These are phyloP conservation scores for Apodemus speciosus DNA, from an alignment of 2,113 vertebrate genomes.

Conservation along the genomic window DNA sequence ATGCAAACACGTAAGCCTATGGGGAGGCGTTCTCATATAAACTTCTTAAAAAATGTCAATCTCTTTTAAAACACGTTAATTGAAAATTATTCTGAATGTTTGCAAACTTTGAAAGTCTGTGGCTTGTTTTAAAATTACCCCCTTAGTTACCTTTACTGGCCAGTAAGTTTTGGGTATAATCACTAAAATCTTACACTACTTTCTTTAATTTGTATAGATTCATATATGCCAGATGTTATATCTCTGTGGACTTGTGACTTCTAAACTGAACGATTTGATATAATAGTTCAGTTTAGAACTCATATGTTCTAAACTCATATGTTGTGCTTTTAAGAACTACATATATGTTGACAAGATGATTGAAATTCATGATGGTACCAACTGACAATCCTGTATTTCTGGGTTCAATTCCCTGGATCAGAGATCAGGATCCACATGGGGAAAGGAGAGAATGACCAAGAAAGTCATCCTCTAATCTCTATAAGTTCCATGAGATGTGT, in stretches of 20 bases:
- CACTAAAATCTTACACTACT: background rate
- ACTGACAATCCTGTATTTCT: background rate
- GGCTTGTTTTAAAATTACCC: background rate
- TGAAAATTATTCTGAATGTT: background rate
- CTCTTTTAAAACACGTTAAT: too few relatives aligned
- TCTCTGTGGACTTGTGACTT: background rate
- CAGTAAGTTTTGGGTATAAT: background rate
- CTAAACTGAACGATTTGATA: background rate
- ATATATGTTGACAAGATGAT: background rate
- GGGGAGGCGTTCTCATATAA: background rate
- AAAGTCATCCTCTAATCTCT: background rate
- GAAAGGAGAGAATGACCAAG: background rate
- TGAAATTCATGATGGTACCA: background rate
- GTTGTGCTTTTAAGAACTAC: background rate
- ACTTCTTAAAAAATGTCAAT: background rate
- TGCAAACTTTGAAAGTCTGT: background rate
- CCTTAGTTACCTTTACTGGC: background rate
- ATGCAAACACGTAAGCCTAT: background rate
- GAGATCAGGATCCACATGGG: too few relatives aligned
- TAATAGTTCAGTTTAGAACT: too few relatives aligned
- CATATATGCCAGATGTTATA: background rate
- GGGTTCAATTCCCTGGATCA: background rate
- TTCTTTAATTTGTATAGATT: background rate
- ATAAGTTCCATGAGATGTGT: background rate
- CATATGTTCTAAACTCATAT: too few relatives aligned